These are phyloP conservation scores for Drosophila niveifrons DNA, from an alignment of 2,888 invertebrate genomes.

Conservation along the genomic window DNA sequence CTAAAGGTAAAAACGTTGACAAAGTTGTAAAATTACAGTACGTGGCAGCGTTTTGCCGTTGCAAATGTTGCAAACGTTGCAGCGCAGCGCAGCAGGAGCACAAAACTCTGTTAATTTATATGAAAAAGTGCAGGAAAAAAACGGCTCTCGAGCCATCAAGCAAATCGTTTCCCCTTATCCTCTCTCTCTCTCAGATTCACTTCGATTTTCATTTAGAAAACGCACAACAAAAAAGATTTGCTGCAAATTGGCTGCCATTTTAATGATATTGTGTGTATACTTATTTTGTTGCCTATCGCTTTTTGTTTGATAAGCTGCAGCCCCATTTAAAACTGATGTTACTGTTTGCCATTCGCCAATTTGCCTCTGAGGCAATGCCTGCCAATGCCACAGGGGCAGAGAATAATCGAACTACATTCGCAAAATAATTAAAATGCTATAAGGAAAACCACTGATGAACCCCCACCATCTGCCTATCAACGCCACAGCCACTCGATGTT, in stretches of 20 bases:
- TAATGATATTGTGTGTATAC: slow-evolving; percentile 64
- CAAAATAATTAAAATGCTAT: slow-evolving; percentile 61
- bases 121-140: slow-evolving; percentile 66
- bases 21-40: slow-evolving; percentile 75
- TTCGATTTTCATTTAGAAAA: slow-evolving; percentile 21
- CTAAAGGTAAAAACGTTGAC: slow-evolving; percentile 75
- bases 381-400: slow-evolving; percentile 25
- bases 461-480: not conserved
- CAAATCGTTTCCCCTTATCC: not conserved
- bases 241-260: slow-evolving; percentile 50
- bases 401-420: slow-evolving; percentile 49
- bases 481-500: slow-evolving; percentile 28
- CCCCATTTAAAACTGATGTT: slow-evolving; percentile 7
- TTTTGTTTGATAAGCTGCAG: slow-evolving; percentile 59
- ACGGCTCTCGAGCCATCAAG: slow-evolving; percentile 27
- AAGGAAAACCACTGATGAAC: slow-evolving; percentile 21
- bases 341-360: slow-evolving; percentile 1
- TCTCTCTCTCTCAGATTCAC: not conserved
- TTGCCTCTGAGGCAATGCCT: not conserved
- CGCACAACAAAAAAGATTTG: slow-evolving; percentile 16
- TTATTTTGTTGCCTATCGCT: slow-evolving; percentile 51
- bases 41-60: slow-evolving; percentile 19
- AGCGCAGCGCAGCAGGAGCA: slow-evolving; percentile 36
- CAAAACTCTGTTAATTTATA: slow-evolving; percentile 70
- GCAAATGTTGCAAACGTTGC: slow-evolving; percentile 18